Evolutionary conservation across 2,888 invertebrate species (phyloP), one percentile per base, ranked within the genome.

Genomic region (Erynnis tages): DNA sequence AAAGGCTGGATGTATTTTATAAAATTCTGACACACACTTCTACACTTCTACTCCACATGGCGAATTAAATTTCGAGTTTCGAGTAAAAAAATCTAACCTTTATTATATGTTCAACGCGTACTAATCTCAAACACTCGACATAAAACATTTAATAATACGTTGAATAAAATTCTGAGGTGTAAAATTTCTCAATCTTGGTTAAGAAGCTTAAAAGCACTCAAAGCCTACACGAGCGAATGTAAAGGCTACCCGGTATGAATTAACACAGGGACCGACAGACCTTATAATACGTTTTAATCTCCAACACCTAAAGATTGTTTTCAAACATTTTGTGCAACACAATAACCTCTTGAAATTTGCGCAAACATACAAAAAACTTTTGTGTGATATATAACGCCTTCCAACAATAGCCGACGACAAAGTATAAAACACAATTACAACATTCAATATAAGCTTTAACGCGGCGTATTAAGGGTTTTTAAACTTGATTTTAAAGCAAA

Each of bases 331-430:
- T 34, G 60, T 54, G 53, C 58, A 59, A 55, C 57, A 64, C 63
- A 64, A 61, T 58, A 19, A 59, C 60, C 67, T 64, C 58, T 66
- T 54, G 49, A 61, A 41, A 52, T 56, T 73, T 74, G 72, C 66
- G 66, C 73, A 74, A 79, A 69, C 54, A 69, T 55, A 64, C 63
- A 50, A 76, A 68, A 69, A 73, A 66, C 48, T 58, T 64, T 65
- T 67, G 67, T 68, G 70, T 67, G 60, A 69, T 68, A 74, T 64
- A 56, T 75, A 65, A 75, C 76, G 55, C 76, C 71, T 35, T 30
- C 3, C 21, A 29, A 52, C 44, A 37, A 59, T 57, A 32, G 55
- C 37, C 17, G 10, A 8, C 6, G 2, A n/a, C 5, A 44, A 21
- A 14, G 8, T 11, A n/a, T 25, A 8, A 6, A 14, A 1, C 10